A percentile compares a stretch with the other conserved stretches of the same genome.
These are phyloP conservation scores for Lamproptera curius DNA, from an alignment of 2,888 invertebrate species.

Conservation along the genomic window DNA sequence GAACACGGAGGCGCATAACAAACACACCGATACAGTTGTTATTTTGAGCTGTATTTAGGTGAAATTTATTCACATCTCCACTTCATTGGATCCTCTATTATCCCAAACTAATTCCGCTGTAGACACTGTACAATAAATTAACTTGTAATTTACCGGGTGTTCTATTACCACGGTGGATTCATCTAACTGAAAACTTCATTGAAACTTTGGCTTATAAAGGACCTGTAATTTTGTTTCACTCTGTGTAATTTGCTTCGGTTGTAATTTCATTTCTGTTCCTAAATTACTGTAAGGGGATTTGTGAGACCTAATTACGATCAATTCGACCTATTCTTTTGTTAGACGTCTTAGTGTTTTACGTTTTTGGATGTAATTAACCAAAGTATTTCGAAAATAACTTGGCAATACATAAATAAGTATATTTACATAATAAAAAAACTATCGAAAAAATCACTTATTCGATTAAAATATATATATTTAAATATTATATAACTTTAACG, in stretches of 20 bases:
- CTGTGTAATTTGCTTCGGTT: background rate
- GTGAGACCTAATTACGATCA: no score
- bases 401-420: no score
- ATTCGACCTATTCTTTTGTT: no score
- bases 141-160: conserved; percentile 14
- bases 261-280: no score
- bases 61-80: conserved; percentile 4
- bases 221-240: conserved; percentile 6
- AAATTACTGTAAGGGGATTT: no score
- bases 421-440: no score
- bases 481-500: background rate
- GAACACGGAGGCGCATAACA: no score
- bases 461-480: background rate
- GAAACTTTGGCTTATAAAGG: conserved; percentile 10
- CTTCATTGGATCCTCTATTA: conserved; percentile 11
- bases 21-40: no score
- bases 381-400: no score
- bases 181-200: conserved; percentile 10
- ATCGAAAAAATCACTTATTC: background rate
- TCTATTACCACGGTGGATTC: conserved; percentile 6
- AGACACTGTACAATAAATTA: conserved; percentile 10
- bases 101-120: conserved; percentile 3
- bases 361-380: no score
- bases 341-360: no score
- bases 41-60: background rate